Conservation (phyloP, 2,113 vertebrate genomes). For the Saccopteryx leptura region DNA sequence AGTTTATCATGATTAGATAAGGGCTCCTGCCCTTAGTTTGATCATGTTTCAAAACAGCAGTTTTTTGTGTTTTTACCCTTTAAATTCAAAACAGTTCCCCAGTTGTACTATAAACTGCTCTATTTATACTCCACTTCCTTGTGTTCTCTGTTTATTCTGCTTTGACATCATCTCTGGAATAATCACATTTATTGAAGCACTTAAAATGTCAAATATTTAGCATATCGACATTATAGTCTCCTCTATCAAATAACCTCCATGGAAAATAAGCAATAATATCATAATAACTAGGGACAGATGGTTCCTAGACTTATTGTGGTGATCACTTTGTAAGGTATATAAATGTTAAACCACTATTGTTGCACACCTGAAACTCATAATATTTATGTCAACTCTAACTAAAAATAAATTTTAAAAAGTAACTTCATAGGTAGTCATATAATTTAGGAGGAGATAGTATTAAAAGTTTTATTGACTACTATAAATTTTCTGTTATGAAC, state of each 20-base stretch:
- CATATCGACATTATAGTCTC: not conserved
- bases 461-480: not conserved
- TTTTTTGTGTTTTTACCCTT: not conserved
- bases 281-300: not conserved
- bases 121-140: not conserved
- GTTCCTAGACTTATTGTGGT: not conserved
- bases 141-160: not conserved
- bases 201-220: not conserved
- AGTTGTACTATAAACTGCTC: not conserved
- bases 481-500: slow-evolving; percentile 24
- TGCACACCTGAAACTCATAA: not conserved
- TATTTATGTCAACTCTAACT: not conserved
- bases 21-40: not conserved
- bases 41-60: not conserved
- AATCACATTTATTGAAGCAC: not conserved
- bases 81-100: not conserved
- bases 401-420: not conserved
- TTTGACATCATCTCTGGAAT: not conserved
- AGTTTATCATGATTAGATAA: not conserved
- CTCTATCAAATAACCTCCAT: not conserved
- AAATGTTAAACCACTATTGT: not conserved
- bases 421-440: not conserved
- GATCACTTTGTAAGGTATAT: not conserved
- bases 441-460: not conserved
- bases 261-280: not conserved